Evolutionary conservation across 2,888 invertebrate species (phyloP), one percentile per base, ranked within the genome.

Genomic region (Sesia bembeciformis): DNA sequence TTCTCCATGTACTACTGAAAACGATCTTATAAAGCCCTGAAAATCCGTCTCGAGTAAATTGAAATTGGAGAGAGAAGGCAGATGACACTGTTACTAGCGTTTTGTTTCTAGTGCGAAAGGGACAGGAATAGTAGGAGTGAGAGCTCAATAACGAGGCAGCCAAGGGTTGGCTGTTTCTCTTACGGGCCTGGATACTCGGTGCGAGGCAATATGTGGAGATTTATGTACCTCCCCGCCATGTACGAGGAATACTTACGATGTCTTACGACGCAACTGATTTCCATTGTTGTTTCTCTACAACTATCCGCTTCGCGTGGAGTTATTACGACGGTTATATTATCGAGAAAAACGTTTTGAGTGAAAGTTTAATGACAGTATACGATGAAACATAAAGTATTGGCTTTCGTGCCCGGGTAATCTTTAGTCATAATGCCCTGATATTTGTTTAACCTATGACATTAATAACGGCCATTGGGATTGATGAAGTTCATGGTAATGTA

Each of bases 151-250:
- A 90, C 90, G 90, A 90, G 89, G 75, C 78, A 76, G 76, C 87
- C 88, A 89, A 90, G 88, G 86, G 88, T 88, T 85, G 86, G 86
- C 80, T 85, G 87, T 89, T 89, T 86, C 87, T 87, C 84, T 84
- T 80, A 78, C 80, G 73, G 77, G 74, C 72, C 66, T 69, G 76
- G 76, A 79, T 78, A 76, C 81, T 82, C 76, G 64, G 74, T 68
- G 68, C 72, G 70, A 78, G 72, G 84, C 86, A 88, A 89, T 89
- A 88, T 88, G 84, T 76, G 78, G 70, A 84, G 86, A 88, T 89
- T 88, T 89, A 88, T 87, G 80, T 78, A 68, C 75, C 77, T 72
- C 73, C 76, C 65, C 54, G 65, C 68, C 71, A 74, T 78, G 67
- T 78, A 75, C 74, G 60, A 68, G 70, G 71, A 71, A 74, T 78